Evolutionary conservation across 2,797 vertebrate genomes (phyloP).

Genomic region (Periparus ater): DNA sequence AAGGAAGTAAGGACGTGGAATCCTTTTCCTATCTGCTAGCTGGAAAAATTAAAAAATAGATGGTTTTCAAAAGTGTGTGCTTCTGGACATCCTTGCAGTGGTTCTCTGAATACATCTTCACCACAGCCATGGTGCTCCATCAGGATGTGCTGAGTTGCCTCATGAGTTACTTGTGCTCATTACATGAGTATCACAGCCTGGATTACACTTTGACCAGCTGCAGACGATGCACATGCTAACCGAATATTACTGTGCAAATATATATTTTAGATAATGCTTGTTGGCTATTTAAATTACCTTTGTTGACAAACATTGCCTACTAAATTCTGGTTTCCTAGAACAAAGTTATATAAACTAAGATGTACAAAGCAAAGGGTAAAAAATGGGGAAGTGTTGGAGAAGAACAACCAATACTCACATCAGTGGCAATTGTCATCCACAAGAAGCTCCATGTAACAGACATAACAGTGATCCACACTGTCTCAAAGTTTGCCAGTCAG

Average conservation of each 20-base stretch:
- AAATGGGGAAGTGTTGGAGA: background rate
- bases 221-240: background rate
- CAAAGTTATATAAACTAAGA: background rate
- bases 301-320: background rate
- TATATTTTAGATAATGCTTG: background rate
- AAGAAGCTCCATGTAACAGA: background rate
- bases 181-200: background rate
- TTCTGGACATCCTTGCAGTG: background rate
- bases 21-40: background rate
- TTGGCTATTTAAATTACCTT: background rate
- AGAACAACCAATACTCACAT: background rate
- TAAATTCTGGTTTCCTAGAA: background rate
- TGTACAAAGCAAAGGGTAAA: background rate
- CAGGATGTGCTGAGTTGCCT: background rate
- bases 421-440: background rate
- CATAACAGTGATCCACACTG: background rate
- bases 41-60: background rate
- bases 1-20: fast-evolving
- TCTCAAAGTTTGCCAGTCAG: background rate
- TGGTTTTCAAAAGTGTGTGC: background rate
- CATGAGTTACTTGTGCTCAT: background rate
- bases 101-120: background rate
- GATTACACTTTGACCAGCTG: background rate
- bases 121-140: background rate
- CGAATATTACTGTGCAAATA: background rate